phyloP scores from a whole-genome alignment of 2,113 vertebrate genomes.

The Mola mola region DNA sequence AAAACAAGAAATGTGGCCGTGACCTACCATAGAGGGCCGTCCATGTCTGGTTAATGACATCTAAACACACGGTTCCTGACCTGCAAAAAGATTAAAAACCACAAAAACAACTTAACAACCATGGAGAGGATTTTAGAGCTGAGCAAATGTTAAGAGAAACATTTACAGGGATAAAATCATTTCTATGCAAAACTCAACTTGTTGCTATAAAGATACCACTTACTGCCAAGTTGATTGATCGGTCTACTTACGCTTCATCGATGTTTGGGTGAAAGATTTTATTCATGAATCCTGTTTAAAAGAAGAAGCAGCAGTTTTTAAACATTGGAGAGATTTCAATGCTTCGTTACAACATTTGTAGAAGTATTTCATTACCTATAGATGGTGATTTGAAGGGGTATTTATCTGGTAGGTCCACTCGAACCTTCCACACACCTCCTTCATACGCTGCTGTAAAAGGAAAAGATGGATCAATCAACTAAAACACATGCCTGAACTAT shows the following conservation, averaged over 20 bases:
- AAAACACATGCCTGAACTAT: neutral
- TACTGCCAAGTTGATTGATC: no score
- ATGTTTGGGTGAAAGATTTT: slow-evolving; percentile 99
- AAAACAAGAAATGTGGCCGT: neutral
- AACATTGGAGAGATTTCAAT: neutral
- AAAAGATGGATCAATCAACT: neutral
- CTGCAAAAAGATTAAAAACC: slow-evolving; percentile 72
- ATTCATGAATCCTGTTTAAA: slow-evolving; percentile 96
- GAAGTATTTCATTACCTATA: slow-evolving; percentile 88
- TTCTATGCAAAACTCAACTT: no score
- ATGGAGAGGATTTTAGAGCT: no score
- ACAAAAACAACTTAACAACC: neutral
- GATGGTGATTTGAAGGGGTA: slow-evolving; percentile 99
- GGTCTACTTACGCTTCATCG: slow-evolving; percentile 95
- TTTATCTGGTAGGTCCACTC: slow-evolving; percentile 99
- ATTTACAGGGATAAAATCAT: no score
- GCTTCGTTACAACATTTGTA: neutral
- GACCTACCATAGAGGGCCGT: slow-evolving; percentile 96
- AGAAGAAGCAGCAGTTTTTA: slow-evolving; percentile 29
- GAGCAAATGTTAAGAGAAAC: no score
- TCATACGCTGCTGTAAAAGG: slow-evolving; percentile 89
- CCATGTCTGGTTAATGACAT: slow-evolving; percentile 99
- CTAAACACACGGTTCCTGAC: slow-evolving; percentile 99
- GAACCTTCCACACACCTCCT: slow-evolving; percentile 98
- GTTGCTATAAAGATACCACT: no score